Percentiles rank a stretch among this genome's conserved stretches.
Conservation (phyloP, 2,113 vertebrate genomes). For the Rhagologus leucostigma region DNA sequence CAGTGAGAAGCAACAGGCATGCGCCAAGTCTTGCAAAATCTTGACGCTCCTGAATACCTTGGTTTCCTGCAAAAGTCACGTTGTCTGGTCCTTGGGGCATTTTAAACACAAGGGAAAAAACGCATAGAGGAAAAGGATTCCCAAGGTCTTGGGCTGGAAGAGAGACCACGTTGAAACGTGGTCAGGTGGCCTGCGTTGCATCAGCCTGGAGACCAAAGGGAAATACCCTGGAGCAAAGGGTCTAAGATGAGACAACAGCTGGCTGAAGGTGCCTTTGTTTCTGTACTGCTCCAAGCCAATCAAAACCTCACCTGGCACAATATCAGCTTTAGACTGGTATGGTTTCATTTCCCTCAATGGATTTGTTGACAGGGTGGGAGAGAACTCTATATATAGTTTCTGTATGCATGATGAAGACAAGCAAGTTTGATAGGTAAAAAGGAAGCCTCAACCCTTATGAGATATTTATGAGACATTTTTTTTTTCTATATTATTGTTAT, state of each 20-base stretch:
- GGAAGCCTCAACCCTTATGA: background rate
- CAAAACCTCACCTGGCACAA: background rate
- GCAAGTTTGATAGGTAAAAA: background rate
- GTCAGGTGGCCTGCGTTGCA: background rate
- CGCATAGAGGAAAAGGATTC: background rate
- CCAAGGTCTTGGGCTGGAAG: background rate
- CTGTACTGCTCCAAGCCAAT: background rate
- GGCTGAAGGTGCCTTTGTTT: background rate
- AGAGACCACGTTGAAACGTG: background rate
- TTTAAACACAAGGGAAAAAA: background rate
- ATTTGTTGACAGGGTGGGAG: background rate
- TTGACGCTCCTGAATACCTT: background rate
- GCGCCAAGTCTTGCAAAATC: constrained; percentile 7
- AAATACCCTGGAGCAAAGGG: background rate
- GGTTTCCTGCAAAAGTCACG: background rate
- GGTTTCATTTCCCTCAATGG: background rate
- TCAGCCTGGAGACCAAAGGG: background rate
- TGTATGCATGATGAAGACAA: background rate
- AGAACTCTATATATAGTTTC: background rate
- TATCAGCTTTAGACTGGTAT: background rate
- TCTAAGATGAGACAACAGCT: background rate
- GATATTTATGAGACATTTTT: background rate
- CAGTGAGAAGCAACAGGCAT: background rate
- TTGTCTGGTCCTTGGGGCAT: background rate
- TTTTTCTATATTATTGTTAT: too few species aligned